These are phyloP conservation scores for Drosophila auraria DNA, from an alignment of 1,140 invertebrate genomes.

Conservation along the genomic window DNA sequence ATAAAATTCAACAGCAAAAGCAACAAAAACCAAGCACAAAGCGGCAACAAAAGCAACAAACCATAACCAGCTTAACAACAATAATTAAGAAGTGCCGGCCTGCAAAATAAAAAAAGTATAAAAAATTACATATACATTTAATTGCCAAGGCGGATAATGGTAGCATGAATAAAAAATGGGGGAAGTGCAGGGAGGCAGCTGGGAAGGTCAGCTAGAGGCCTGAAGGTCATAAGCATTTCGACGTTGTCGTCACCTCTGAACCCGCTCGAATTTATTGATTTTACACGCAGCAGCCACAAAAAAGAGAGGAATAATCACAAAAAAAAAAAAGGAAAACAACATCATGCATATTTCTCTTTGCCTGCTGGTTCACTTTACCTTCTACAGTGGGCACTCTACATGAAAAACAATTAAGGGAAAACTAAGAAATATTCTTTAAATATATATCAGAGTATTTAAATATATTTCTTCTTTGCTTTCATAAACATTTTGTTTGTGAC, in stretches of 20 bases:
- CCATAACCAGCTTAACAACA: constrained; percentile 53
- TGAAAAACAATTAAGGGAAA: neutral
- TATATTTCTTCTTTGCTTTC: neutral
- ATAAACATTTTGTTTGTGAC: neutral
- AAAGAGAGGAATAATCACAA: constrained; percentile 39
- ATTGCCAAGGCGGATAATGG: constrained; percentile 44
- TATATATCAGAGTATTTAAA: too few relatives aligned
- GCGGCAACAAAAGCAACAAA: constrained; percentile 23
- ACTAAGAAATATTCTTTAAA: too few relatives aligned
- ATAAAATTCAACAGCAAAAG: constrained; percentile 22
- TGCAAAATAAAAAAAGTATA: constrained; percentile 32
- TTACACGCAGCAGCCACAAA: constrained; percentile 64
- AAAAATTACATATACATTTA: constrained; percentile 42
- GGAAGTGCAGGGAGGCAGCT: neutral
- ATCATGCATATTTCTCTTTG: constrained; percentile 42
- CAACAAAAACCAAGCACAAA: neutral
- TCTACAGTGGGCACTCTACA: neutral
- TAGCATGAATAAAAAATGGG: constrained; percentile 3
- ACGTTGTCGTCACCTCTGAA: constrained; percentile 78
- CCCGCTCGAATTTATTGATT: constrained; percentile 81
- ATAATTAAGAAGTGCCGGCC: constrained; percentile 51
- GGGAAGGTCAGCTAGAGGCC: constrained; percentile 64
- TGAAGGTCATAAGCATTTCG: constrained; percentile 76
- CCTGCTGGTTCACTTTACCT: constrained; percentile 24
- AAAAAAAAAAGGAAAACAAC: constrained; percentile 2